phyloP scores from a whole-genome alignment of 1,140 invertebrate species.

The Cheumatopsyche charites region DNA sequence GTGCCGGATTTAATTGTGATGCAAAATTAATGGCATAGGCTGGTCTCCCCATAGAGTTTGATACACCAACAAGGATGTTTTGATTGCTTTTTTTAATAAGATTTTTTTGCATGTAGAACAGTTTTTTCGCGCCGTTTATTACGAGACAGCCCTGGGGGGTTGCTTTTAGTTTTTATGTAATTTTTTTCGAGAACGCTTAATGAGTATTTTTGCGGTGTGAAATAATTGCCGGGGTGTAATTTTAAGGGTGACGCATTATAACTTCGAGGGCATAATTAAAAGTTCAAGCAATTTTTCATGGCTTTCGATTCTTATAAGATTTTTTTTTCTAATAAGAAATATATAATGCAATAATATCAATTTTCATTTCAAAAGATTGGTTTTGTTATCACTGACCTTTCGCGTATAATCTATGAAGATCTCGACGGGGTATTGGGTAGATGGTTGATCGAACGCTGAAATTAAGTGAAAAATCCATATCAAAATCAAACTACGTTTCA shows the following conservation, averaged over 20 bases:
- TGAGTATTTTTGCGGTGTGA: constrained; percentile 47
- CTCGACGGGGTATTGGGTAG: constrained; percentile 47
- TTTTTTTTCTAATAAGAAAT: not conserved
- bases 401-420: constrained; percentile 49
- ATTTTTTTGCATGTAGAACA: constrained; percentile 40
- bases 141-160: constrained; percentile 28
- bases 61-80: constrained; percentile 45
- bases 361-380: not conserved
- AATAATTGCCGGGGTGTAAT: constrained; percentile 42
- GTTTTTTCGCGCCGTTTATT: constrained; percentile 29
- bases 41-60: constrained; percentile 33
- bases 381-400: constrained; percentile 46
- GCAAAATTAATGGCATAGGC: constrained; percentile 48
- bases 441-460: constrained; percentile 48
- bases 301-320: no score
- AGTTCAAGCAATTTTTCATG: no score
- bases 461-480: constrained; percentile 47
- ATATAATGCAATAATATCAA: not conserved
- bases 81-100: constrained; percentile 49
- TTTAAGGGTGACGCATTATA: constrained; percentile 30
- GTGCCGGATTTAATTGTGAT: constrained; percentile 48
- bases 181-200: constrained; percentile 42
- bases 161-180: constrained; percentile 36
- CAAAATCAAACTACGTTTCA: constrained; percentile 28
- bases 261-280: no score